Evolutionary conservation across 2,797 vertebrate species (phyloP), one percentile per base, ranked within the genome.

Genomic region (Serranus cabrilla): DNA sequence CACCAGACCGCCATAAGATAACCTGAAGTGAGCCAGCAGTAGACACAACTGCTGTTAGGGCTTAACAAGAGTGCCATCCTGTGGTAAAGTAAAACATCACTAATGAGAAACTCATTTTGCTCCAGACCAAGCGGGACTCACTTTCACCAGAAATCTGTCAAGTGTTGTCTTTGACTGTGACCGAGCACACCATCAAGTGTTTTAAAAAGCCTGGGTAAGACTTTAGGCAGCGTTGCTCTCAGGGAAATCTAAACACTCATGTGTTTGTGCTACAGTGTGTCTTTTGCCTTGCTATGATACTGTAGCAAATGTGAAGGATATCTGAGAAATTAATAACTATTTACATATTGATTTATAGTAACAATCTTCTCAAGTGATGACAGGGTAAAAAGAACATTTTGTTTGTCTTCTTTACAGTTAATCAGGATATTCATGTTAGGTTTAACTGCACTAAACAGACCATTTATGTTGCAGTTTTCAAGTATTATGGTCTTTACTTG

Each of bases 31-130:
- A 77, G 55, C 21, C 52, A 39, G 58, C n/a, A 18, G 7, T 37
- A 2, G 37, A 73, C 9, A 9, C 11, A 67, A 54, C 76, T 72
- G 62, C 45, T 67, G 71, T 62, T 68, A 62, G 73, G 63, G 83
- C 83, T 94, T 90, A 83, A 81, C 94, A 87, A 94, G 91, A 94
- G 93, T 93, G 94, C 94, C 94, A 94, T 93, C 95, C 81, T 92
- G 95, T 96, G 94, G 93, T 81, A 85, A 84, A 82, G 67, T 14
- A 37, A 70, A 87, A 90, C 82, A 91, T 84, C 77, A 78, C 81
- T 71, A 77, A 84, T 79, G 55, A 78, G 11, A 43, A 21, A 55
- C 50, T 81, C 56, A 31, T 42, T 54, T 34, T 60, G 37, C 59
- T 46, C 25, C 56, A 78, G 17, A 42, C 47, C 18, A 39, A 74